Percentiles rank a stretch among this genome's conserved stretches.
Conservation (phyloP, 2,797 vertebrate genomes). For the Pagetopsis macropterus region DNA sequence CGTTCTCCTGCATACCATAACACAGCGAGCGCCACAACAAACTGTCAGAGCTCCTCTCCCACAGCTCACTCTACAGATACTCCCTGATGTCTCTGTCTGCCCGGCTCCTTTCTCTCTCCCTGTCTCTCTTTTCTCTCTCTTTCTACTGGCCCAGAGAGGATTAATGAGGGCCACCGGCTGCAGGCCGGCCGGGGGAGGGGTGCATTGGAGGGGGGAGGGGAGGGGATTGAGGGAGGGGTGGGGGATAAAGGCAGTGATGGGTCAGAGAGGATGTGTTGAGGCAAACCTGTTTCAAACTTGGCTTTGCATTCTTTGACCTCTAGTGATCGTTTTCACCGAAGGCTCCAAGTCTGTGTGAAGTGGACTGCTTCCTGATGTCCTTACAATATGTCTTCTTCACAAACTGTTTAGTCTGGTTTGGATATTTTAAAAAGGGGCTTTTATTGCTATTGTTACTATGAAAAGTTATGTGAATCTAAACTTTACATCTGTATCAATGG, state of each 20-base stretch:
- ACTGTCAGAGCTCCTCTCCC: slow-evolving; percentile 46
- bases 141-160: slow-evolving; percentile 81
- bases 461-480: not conserved
- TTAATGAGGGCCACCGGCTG: slow-evolving; percentile 87
- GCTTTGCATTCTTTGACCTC: slow-evolving; percentile 9
- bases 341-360: not conserved
- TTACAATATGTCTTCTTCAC: not conserved
- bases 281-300: slow-evolving; percentile 57
- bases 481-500: not conserved
- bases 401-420: not conserved
- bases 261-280: slow-evolving; percentile 42
- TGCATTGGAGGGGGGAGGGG: slow-evolving; percentile 8
- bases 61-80: slow-evolving; percentile 28
- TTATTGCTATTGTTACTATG: too few relatives aligned
- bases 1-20: slow-evolving; percentile 92
- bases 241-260: slow-evolving; percentile 37
- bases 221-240: slow-evolving; percentile 8
- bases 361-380: not conserved
- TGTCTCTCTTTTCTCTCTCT: slow-evolving; percentile 42
- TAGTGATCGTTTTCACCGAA: not conserved
- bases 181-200: slow-evolving; percentile 54
- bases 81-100: slow-evolving; percentile 25
- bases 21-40: slow-evolving; percentile 47
- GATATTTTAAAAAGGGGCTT: not conserved
- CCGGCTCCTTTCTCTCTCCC: slow-evolving; percentile 43